Evolutionary conservation across 2,797 vertebrate genomes (phyloP).

Genomic region (Brachymystax lenok): DNA sequence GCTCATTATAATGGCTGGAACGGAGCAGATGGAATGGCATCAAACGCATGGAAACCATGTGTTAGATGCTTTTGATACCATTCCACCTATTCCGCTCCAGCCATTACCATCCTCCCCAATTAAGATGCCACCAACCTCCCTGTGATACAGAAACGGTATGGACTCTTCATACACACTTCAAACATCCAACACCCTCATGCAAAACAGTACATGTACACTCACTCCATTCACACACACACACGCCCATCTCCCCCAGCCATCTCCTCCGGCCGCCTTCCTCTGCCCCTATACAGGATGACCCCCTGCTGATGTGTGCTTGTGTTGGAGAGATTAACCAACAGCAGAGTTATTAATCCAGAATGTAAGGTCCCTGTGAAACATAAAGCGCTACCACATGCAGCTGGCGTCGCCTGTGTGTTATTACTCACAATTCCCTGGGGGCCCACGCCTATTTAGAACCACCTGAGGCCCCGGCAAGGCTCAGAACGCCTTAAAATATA

Average conservation of each 20-base stretch:
- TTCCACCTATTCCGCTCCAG: too few relatives aligned
- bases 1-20: too few relatives aligned
- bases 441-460: background rate
- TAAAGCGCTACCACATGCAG: background rate
- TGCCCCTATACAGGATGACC: background rate
- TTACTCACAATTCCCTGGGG: background rate
- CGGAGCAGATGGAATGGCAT: too few relatives aligned
- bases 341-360: constrained; percentile 14
- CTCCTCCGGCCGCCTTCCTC: background rate
- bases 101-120: too few relatives aligned
- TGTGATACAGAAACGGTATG: too few relatives aligned
- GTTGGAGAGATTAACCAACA: constrained; percentile 17
- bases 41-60: too few relatives aligned
- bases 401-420: constrained; percentile 2
- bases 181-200: background rate
- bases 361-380: background rate
- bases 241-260: background rate
- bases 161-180: too few relatives aligned
- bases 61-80: too few relatives aligned
- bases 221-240: background rate
- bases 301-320: constrained; percentile 10
- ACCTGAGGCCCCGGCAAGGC: background rate
- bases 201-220: background rate
- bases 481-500: background rate
- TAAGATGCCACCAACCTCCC: too few relatives aligned